Percentiles rank a stretch among this genome's conserved stretches.
These are phyloP conservation scores for Limenitis camilla DNA, from an alignment of 2,888 invertebrate species.

Conservation along the genomic window DNA sequence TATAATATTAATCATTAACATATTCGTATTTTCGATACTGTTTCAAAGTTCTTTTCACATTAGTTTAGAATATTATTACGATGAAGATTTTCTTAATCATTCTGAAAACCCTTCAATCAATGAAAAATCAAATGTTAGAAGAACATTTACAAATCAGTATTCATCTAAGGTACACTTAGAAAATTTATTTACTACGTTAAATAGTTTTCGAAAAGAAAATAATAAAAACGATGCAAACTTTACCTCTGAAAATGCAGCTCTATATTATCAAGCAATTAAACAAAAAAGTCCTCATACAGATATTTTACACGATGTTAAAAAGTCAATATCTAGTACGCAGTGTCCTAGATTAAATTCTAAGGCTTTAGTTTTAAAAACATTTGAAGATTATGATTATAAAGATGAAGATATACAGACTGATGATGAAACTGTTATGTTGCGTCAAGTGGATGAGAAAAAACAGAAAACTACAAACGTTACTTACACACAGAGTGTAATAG, in stretches of 20 bases:
- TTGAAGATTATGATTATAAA: constrained; percentile 17
- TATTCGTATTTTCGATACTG: too few species aligned
- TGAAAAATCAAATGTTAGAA: constrained; percentile 4
- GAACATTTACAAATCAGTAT: not conserved
- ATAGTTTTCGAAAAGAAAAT: not conserved
- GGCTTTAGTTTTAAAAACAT: constrained; percentile 6
- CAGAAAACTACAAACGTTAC: not conserved
- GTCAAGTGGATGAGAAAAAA: not conserved
- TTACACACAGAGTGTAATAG: not conserved
- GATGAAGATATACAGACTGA: constrained; percentile 9
- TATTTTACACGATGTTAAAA: not conserved
- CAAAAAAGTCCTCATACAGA: not conserved
- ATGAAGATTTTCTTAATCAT: constrained; percentile 3
- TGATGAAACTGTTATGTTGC: not conserved
- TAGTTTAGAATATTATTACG: constrained; percentile 36
- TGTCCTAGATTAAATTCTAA: not conserved
- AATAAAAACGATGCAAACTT: not conserved
- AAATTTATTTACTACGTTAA: not conserved
- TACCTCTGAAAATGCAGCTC: not conserved
- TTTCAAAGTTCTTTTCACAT: constrained; percentile 26
- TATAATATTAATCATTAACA: too few species aligned
- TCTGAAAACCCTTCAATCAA: not conserved
- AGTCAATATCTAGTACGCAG: too few species aligned
- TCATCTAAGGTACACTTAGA: not conserved
- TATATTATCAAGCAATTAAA: constrained; percentile 4